Base-by-base conservation (phyloP, 1,140 invertebrate species). In the Parapsyche elsis region DNA sequence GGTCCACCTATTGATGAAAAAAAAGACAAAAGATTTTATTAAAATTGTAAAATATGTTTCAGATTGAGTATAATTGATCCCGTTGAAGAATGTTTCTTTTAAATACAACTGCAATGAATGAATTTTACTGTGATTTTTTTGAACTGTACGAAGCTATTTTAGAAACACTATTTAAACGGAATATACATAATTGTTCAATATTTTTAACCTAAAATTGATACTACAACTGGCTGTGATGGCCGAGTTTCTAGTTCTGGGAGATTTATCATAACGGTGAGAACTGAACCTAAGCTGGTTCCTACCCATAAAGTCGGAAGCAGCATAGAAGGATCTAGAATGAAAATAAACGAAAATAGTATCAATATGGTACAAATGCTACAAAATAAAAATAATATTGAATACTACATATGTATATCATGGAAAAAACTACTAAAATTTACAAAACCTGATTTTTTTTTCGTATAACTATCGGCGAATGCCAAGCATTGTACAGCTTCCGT, bases 401-500 rank as follows among this genome's bases (percentile, higher is more conserved):
- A n/a, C n/a, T n/a, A n/a, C 14, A 7, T 30, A 70, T 26, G 26
- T 5, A 70, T 10, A 23, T 70, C 10, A 70, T 10, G 5, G 26
- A 70, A 70, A 26, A 5, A 70, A 61, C 5, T 16, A 61, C 19
- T 9, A 7, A 9, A 16, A 61, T 9, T n/a, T 45, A 46, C 30
- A 85, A 87, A 89, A 98, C 97, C 97, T 89, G 93, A n/a, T n/a
- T n/a, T 95, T 91, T 97, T 98, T 88, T 95, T 96, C 75, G 95
- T 94, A 88, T 96, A 99, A 84, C 97, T 97, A 90, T 99, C 97
- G 85, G 96, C 96, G 90, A 99, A 99, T 84, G 94, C 94, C 88
- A 99, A 92, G 90, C 95, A 98, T 90, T 97, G 96, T 86, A 99
- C 95, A 86, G 97, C 95, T 92, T 99, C 98, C 84, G 95, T 95